phyloP scores from a whole-genome alignment of 2,888 invertebrate genomes.

The Agriopis aurantiaria region DNA sequence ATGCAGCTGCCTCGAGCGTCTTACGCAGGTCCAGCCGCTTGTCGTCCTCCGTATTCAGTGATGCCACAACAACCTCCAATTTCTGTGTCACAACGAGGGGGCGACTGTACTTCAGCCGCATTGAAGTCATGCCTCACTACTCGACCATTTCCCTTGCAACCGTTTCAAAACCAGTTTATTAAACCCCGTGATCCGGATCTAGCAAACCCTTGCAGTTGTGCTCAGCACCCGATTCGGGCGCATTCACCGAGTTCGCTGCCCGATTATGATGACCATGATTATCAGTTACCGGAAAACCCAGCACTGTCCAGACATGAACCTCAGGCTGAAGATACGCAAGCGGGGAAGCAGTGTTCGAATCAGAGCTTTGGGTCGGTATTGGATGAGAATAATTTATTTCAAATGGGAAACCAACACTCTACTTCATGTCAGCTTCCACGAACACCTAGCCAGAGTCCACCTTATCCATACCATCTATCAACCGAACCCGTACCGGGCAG shows the following conservation, averaged over 20 bases:
- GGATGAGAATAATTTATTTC: conserved; percentile 4
- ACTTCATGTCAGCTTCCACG: background rate
- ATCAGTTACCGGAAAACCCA: background rate
- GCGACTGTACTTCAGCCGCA: background rate
- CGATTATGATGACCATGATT: conserved; percentile 1
- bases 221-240: background rate
- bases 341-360: conserved; percentile 3
- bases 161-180: conserved; percentile 4
- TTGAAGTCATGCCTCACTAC: conserved; percentile 12
- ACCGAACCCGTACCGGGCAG: background rate
- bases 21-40: background rate
- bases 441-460: background rate
- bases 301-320: background rate
- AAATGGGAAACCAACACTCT: background rate
- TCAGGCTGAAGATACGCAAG: background rate
- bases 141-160: conserved; percentile 3
- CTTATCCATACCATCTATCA: conserved; percentile 4
- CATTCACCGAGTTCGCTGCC: background rate
- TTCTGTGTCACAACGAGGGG: background rate
- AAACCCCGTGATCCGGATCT: conserved; percentile 4
- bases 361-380: background rate
- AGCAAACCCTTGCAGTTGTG: background rate
- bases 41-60: background rate
- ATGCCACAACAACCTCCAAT: background rate
- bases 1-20: background rate